Evolutionary conservation across 2,113 vertebrate species (phyloP), one percentile per base, ranked within the genome.

Genomic region (Arvicanthis niloticus): DNA sequence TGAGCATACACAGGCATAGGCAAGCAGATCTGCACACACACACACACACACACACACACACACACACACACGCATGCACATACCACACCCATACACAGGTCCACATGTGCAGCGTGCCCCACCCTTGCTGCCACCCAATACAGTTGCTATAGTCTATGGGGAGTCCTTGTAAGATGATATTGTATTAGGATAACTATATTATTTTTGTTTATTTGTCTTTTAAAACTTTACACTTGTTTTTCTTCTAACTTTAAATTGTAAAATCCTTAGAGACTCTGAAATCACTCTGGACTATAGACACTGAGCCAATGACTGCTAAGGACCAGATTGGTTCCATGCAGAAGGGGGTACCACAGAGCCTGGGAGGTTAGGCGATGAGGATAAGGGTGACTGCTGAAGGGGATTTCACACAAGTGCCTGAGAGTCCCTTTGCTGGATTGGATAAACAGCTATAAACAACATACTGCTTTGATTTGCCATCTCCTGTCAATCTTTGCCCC

Each of bases 401-500:
- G 10, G 34, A 16, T 51, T 56, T 77, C 56, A 29, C 7, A 37
- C 48, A 48, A 85, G 37, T 29, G 51, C 1, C 48, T 53, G 9
- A 12, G 1, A 82, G 88, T 22, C 42, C 17, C 51, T 91, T 85
- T 86, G 68, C 86, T 78, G 75, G 73, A 68, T n/a, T 84, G 56
- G 26, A 42, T 88, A 96, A 96, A 93, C 60, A 91, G 12, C 34
- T 42, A 12, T 24, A 82, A 89, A 92, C 60, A 93, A 67, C 73
- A 48, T 88, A n/a, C 48, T 73, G 31, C 48, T 90, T 91, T 93
- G 53, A 91, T 91, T 93, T 95, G 65, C 86, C 51, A 72, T 70
- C 88, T 15, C 3, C 37, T 76, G 90, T 90, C 88, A 78, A 90
- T 77, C 65, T 56, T 95, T 86, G 91, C 4, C 65, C 34, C 31